Conservation (phyloP, 2,888 invertebrate species). For the Beris chalybata region DNA sequence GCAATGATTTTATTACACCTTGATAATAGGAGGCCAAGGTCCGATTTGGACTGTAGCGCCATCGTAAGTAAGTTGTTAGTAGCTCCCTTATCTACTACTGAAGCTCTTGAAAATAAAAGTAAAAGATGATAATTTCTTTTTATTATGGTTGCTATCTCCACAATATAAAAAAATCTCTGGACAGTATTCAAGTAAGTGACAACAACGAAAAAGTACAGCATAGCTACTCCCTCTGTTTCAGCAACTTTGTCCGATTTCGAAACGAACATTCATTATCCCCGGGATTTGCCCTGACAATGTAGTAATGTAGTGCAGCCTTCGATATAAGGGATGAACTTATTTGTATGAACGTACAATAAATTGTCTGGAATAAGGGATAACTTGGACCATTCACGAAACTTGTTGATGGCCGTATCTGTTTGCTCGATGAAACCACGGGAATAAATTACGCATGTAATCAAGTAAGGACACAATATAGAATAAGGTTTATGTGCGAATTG, state of each 20-base stretch:
- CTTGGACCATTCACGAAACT: background rate
- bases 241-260: constrained; percentile 16
- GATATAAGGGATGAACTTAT: constrained; percentile 7
- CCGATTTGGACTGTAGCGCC: too few relatives aligned
- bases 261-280: constrained; percentile 8
- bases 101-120: too few relatives aligned
- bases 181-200: too few relatives aligned
- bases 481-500: background rate
- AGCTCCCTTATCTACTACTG: too few relatives aligned
- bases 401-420: constrained; percentile 16
- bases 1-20: too few relatives aligned
- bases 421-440: constrained; percentile 7
- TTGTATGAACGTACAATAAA: constrained; percentile 15
- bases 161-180: too few relatives aligned
- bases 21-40: too few relatives aligned
- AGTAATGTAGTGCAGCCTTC: background rate
- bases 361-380: constrained; percentile 25
- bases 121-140: too few relatives aligned
- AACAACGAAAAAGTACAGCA: background rate
- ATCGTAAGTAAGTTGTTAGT: too few relatives aligned
- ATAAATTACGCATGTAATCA: constrained; percentile 21
- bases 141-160: too few relatives aligned
- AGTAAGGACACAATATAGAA: constrained; percentile 9
- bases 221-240: constrained; percentile 10
- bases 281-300: background rate